Base-by-base conservation (phyloP, 2,888 invertebrate genomes). In the Caenorhabditis angaria region DNA sequence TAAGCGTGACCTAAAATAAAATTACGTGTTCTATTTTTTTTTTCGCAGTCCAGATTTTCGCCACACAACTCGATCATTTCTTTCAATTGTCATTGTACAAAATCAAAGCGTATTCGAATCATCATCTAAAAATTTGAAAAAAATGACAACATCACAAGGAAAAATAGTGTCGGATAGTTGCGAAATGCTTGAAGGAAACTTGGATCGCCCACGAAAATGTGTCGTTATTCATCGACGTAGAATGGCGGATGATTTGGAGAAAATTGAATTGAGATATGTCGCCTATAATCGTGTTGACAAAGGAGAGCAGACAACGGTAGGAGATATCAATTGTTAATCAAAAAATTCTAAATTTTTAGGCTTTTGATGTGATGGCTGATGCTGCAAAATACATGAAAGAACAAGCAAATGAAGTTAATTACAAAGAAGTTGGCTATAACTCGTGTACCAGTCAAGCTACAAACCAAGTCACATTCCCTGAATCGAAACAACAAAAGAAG, bases 191-290 rank as follows among this genome's bases (percentile, higher is more conserved):
- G 41, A 41, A 5, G 41, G 41, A 41, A 18, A 66, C 10, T 60
- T 28, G 25, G 41, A 41, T 41, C 41, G 41, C 18, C 41, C 41
- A 12, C 41, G 41, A 5, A 66, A 64, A 27, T 71, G 71, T 35
- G 67, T 71, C 8, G 61, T 67, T 47, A 71, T 71, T 54, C 41
- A 41, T 2, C 63, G 67, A 57, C 67, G 61, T 56, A 67, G 61
- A 41, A 50, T 67, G 24, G 57, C 57, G 2, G 61, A 64, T 5
- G 61, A 50, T 51, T 27, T 71, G 24, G 71, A 71, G 55, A 71
- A 71, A 47, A 56, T 71, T 29, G 71, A 71, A 25, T 25, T 71
- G 25, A 63, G 71, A 27, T 71, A 71, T 50, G 71, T 71, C 14
- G 66, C 67, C 10, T 71, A 71, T 27, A 67, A 64, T 14, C 56